These are phyloP conservation scores for Trissolcus japonicus DNA, from an alignment of 2,888 invertebrate species.

Conservation along the genomic window DNA sequence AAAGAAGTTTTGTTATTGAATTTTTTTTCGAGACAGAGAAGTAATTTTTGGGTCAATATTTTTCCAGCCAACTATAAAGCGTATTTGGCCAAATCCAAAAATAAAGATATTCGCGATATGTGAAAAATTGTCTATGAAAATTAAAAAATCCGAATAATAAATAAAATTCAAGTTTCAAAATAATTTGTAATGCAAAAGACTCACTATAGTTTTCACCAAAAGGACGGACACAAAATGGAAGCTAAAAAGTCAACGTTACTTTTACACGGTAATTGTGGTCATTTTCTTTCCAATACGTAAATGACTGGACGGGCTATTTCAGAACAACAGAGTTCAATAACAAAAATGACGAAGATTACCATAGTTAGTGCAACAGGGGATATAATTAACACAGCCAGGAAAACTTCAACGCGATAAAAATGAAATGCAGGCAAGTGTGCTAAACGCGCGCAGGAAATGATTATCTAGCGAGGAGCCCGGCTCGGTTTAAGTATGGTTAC, in stretches of 20 bases:
- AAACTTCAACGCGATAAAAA: slow-evolving; percentile 45
- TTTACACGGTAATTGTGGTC: slow-evolving; percentile 33
- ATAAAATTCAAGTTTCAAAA: background rate
- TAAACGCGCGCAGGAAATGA: slow-evolving; percentile 59
- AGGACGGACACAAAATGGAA: slow-evolving; percentile 25
- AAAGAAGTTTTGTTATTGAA: too few species aligned
- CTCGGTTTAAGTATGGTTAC: slow-evolving; percentile 55
- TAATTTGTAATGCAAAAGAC: background rate
- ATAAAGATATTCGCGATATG: too few species aligned
- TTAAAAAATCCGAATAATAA: slow-evolving; percentile 3
- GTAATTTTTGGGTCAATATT: too few species aligned
- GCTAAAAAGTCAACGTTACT: slow-evolving; percentile 31
- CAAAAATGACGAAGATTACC: slow-evolving; percentile 39
- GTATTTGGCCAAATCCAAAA: too few species aligned
- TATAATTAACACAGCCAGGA: slow-evolving; percentile 54
- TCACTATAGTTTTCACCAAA: background rate
- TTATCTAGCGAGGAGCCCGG: slow-evolving; percentile 51
- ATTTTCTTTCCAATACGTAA: slow-evolving; percentile 36
- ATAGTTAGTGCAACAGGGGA: slow-evolving; percentile 29
- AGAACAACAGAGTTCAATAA: slow-evolving; percentile 24
- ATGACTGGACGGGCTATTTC: slow-evolving; percentile 37
- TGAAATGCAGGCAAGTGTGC: slow-evolving; percentile 56
- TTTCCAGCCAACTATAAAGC: too few species aligned
- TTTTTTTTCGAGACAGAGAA: too few species aligned
- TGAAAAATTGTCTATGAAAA: too few species aligned